phyloP scores from a whole-genome alignment of 2,888 invertebrate species.

The Pristionchus exspectatus region DNA sequence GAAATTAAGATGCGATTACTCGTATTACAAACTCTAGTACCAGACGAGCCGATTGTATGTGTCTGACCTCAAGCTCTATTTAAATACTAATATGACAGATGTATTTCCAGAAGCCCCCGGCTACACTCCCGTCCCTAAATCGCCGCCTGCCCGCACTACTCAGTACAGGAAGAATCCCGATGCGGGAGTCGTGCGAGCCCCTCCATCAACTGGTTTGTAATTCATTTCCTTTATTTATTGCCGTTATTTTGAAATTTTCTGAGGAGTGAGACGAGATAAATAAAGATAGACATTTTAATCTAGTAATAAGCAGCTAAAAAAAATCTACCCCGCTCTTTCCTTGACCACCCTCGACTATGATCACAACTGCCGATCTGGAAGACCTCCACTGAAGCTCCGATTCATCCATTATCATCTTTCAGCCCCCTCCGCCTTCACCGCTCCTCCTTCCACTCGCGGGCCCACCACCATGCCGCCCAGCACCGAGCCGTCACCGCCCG shows the following conservation, averaged over 20 bases:
- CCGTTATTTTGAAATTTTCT: too few species aligned
- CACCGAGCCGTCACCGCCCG: conserved; percentile 41
- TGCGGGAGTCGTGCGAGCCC: not conserved
- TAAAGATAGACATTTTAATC: too few species aligned
- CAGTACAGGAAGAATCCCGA: conserved; percentile 5
- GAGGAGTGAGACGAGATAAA: too few species aligned
- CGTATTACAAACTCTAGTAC: too few species aligned
- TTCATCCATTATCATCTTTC: too few species aligned
- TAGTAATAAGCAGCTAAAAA: not conserved
- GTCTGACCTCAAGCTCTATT: too few species aligned
- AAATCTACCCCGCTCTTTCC: too few species aligned
- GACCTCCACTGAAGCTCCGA: too few species aligned
- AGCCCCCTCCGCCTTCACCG: conserved; percentile 35
- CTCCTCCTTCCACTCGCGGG: not conserved
- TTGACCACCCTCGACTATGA: too few species aligned
- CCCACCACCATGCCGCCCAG: not conserved
- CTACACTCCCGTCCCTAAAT: not conserved
- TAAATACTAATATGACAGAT: not conserved
- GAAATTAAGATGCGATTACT: too few species aligned
- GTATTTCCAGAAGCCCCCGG: not conserved
- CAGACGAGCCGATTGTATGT: too few species aligned
- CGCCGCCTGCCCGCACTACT: not conserved
- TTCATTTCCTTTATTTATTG: not conserved
- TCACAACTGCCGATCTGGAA: too few species aligned
- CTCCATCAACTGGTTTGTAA: not conserved